phyloP scores from a whole-genome alignment of 2,113 vertebrate genomes.

The Eubucco bourcierii region DNA sequence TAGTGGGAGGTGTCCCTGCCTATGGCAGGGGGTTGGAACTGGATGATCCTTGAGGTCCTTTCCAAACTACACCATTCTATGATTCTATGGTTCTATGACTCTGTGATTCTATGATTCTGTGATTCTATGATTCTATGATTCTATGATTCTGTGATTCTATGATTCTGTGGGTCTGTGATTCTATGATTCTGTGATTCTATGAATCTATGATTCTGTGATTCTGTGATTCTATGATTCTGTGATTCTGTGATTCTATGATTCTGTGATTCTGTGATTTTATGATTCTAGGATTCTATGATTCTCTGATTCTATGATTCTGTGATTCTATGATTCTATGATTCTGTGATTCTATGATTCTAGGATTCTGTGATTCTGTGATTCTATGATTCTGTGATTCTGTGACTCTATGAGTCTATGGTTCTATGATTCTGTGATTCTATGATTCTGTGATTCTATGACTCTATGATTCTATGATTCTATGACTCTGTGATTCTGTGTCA shows the following conservation, averaged over 20 bases:
- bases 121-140: accelerated
- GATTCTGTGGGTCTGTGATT: accelerated
- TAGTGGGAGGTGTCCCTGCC: too few relatives aligned
- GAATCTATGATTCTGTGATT: too few relatives aligned
- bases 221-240: too few relatives aligned
- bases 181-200: accelerated
- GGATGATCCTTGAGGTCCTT: too few relatives aligned
- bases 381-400: accelerated
- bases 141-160: accelerated
- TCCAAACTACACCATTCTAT: too few relatives aligned
- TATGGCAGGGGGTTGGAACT: too few relatives aligned
- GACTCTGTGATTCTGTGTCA: too few relatives aligned
- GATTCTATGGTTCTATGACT: too few relatives aligned
- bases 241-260: accelerated
- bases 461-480: accelerated
- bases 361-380: too few relatives aligned
- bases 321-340: accelerated
- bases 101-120: accelerated
- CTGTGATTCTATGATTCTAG: too few relatives aligned
- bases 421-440: accelerated
- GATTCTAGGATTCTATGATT: accelerated
- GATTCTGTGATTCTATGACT: accelerated
- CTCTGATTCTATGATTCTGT: accelerated
- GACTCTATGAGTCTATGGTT: accelerated
- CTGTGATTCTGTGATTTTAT: accelerated